These are phyloP conservation scores for Leucania comma DNA, from an alignment of 2,888 invertebrate genomes.

Conservation along the genomic window DNA sequence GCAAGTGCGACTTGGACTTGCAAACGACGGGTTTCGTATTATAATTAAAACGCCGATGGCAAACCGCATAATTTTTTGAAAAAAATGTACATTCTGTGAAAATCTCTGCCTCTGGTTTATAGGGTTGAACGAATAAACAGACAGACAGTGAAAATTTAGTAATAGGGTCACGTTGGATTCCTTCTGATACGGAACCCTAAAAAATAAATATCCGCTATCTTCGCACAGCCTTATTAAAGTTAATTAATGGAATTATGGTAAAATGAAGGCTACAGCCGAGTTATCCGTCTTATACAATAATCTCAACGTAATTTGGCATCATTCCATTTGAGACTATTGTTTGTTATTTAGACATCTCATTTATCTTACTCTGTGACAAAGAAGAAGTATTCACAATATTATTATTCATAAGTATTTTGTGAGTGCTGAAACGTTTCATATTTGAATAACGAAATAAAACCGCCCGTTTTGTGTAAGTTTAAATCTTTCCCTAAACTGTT, in stretches of 20 bases:
- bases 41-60: too few relatives aligned
- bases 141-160: too few relatives aligned
- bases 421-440: constrained; percentile 41
- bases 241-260: constrained; percentile 26
- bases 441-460: constrained; percentile 59
- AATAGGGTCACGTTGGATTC: too few relatives aligned
- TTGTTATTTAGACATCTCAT: constrained; percentile 55
- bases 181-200: too few relatives aligned
- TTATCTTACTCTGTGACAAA: constrained; percentile 54
- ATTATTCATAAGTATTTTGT: constrained; percentile 56
- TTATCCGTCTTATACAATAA: constrained; percentile 36
- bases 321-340: constrained; percentile 63
- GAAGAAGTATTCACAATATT: constrained; percentile 50
- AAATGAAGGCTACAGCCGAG: constrained; percentile 24
- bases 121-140: too few relatives aligned
- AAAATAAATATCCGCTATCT: too few relatives aligned
- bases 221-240: neutral
- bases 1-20: too few relatives aligned
- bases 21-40: too few relatives aligned
- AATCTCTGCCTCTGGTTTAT: too few relatives aligned
- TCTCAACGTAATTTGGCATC: constrained; percentile 69
- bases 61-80: too few relatives aligned
- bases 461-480: constrained; percentile 50
- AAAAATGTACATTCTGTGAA: too few relatives aligned
- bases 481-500: constrained; percentile 25